Conservation (phyloP, 2,888 invertebrate genomes). For the Hyalella azteca region DNA sequence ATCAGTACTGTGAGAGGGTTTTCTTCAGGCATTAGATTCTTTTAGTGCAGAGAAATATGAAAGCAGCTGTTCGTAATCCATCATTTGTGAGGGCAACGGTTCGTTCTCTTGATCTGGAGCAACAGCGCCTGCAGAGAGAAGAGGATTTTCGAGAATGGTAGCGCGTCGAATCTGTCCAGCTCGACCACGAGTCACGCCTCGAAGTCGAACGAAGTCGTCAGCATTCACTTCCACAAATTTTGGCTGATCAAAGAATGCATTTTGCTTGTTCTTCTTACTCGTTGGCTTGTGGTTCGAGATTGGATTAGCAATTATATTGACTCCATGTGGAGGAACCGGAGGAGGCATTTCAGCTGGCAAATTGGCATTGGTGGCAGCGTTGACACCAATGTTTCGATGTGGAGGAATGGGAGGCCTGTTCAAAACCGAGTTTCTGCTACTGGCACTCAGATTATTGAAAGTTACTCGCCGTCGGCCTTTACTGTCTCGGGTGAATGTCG, state of each 20-base stretch:
- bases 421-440: conserved; percentile 66
- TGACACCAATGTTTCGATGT: conserved; percentile 72
- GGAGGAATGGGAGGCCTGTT: conserved; percentile 89
- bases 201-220: conserved; percentile 52
- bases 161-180: conserved; percentile 77
- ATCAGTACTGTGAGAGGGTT: neutral
- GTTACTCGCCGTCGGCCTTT: conserved; percentile 64
- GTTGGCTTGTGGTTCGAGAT: conserved; percentile 41
- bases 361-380: conserved; percentile 45
- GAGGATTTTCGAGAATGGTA: conserved; percentile 86
- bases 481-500: conserved; percentile 66
- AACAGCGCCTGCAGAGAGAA: conserved; percentile 71
- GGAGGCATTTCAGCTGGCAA: conserved; percentile 40
- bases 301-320: conserved; percentile 56
- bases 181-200: conserved; percentile 49
- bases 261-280: conserved; percentile 57
- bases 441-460: conserved; percentile 62
- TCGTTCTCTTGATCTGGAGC: conserved; percentile 60
- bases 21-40: conserved; percentile 71
- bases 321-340: conserved; percentile 56
- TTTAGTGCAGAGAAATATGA: conserved; percentile 97
- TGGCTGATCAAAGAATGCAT: conserved; percentile 37
- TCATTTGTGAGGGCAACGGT: conserved; percentile 62
- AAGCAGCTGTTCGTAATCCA: conserved; percentile 98
- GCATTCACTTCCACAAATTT: conserved; percentile 55